Base-by-base conservation (phyloP, 92 coral and sea anemone genomes). In the Parazoanthus swiftii region DNA sequence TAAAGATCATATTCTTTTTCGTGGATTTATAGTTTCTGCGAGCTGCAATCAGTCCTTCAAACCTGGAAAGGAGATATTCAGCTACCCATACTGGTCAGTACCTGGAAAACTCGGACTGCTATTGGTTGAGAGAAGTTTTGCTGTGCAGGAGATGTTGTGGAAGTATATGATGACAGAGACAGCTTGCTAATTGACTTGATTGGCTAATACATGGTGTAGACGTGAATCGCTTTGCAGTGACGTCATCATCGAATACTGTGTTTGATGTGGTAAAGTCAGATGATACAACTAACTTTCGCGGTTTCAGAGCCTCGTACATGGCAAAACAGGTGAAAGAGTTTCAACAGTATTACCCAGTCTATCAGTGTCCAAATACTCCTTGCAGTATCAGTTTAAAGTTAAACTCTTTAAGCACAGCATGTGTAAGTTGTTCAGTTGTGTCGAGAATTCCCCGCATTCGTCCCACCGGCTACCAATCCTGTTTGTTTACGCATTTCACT, bases 201-300 rank as follows among this genome's bases (percentile, higher is more conserved):
- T 67, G 98, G 99, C 15, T 92, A 88, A 43, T 94, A 94, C 79
- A 29, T 29, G 0, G 33, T 97, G 99, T 91, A 92, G 93, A 59
- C 50, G 42, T 26, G 59, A 54, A 79, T 39, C 98, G 97, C 36
- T 93, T 89, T 77, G 80, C 76, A 20, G 84, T 92, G 58, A 83
- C 68, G 29, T 90, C 97, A 26, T 81, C 93, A 9, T 56, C 92
- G 29, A 94, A 91, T 85, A 73, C 76, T 77, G 80, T 97, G 92
- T 90, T 89, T 58, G 33, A 94, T 56, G 70, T 23, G 44, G 92
- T 97, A 66, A 63, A 29, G 43, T 92, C 99, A 5, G 99, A 95
- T 51, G 20, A 77, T 5, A 88, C 95, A 0, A 13, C 88, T 44
- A 79, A 85, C 26, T 94, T n/a, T 54, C 85, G 82, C 76, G 99